phyloP scores from a whole-genome alignment of 2,888 invertebrate genomes.

The Drosophila atroscutellata region DNA sequence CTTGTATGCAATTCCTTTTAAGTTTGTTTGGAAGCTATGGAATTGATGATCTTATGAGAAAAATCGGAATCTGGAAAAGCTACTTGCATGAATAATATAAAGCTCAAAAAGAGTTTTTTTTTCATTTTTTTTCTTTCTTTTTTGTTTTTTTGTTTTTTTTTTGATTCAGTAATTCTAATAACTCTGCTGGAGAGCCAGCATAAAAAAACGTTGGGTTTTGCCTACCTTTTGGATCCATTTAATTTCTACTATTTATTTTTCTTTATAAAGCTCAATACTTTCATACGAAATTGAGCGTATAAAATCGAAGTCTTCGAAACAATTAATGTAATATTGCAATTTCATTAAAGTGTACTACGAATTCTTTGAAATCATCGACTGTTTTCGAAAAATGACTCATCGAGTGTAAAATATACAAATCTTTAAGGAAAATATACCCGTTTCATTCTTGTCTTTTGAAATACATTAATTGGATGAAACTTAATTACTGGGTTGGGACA shows the following conservation, averaged over 20 bases:
- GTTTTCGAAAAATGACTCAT: slow-evolving; percentile 41
- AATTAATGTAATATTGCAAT: slow-evolving; percentile 49
- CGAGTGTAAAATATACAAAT: slow-evolving; percentile 69
- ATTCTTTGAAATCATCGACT: slow-evolving; percentile 38
- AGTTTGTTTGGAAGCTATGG: slow-evolving; percentile 50
- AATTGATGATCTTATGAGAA: slow-evolving; percentile 32
- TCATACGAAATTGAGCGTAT: slow-evolving; percentile 53
- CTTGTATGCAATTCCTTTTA: slow-evolving; percentile 46
- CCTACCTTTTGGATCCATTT: slow-evolving; percentile 52
- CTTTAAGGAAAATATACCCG: slow-evolving; percentile 73
- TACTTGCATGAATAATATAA: slow-evolving; percentile 42
- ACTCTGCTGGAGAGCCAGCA: slow-evolving; percentile 46
- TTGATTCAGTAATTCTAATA: slow-evolving; percentile 34
- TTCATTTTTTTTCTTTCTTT: background rate
- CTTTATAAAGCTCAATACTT: slow-evolving; percentile 64
- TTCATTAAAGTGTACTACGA: slow-evolving; percentile 40
- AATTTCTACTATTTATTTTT: slow-evolving; percentile 55
- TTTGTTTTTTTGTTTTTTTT: background rate
- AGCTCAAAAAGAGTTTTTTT: slow-evolving; percentile 36
- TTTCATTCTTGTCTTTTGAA: slow-evolving; percentile 49
- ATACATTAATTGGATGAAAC: slow-evolving; percentile 69
- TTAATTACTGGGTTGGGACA: slow-evolving; percentile 51
- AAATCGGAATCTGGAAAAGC: slow-evolving; percentile 37
- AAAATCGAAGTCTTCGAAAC: slow-evolving; percentile 60
- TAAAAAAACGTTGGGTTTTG: slow-evolving; percentile 59